phyloP scores from a whole-genome alignment of 2,888 invertebrate genomes.

The Mycalesis mineus region DNA sequence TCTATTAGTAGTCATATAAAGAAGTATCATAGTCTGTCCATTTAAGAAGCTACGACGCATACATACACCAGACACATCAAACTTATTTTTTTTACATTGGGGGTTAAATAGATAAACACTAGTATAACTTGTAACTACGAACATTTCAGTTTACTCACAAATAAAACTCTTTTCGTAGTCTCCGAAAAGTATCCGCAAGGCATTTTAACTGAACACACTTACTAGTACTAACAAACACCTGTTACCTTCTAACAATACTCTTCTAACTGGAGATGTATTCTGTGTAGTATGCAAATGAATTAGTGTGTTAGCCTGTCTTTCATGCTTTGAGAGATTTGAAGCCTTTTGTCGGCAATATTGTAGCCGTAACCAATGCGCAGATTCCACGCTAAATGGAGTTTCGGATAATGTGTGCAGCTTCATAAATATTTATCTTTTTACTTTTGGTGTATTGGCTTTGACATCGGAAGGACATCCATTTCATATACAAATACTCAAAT shows the following conservation, averaged over 20 bases:
- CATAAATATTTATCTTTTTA: background rate
- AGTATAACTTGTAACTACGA: no score
- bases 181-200: constrained; percentile 69
- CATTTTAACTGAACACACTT: constrained; percentile 42
- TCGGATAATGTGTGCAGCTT: background rate
- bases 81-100: no score
- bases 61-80: no score
- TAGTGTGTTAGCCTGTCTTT: constrained; percentile 51
- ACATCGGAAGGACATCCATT: no score
- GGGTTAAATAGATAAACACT: no score
- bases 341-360: constrained; percentile 41
- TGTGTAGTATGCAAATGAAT: constrained; percentile 69
- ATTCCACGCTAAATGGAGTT: constrained; percentile 8
- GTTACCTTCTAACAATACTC: constrained; percentile 41
- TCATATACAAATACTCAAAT: no score
- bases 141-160: constrained; percentile 48
- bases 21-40: no score
- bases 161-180: constrained; percentile 53
- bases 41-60: no score
- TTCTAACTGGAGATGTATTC: constrained; percentile 30
- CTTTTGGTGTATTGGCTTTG: background rate
- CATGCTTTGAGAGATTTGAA: constrained; percentile 49
- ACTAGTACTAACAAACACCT: constrained; percentile 22
- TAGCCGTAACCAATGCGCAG: constrained; percentile 40
- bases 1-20: no score